These are phyloP conservation scores for Tachuris rubrigastra DNA, from an alignment of 2,113 vertebrate species.

Conservation along the genomic window DNA sequence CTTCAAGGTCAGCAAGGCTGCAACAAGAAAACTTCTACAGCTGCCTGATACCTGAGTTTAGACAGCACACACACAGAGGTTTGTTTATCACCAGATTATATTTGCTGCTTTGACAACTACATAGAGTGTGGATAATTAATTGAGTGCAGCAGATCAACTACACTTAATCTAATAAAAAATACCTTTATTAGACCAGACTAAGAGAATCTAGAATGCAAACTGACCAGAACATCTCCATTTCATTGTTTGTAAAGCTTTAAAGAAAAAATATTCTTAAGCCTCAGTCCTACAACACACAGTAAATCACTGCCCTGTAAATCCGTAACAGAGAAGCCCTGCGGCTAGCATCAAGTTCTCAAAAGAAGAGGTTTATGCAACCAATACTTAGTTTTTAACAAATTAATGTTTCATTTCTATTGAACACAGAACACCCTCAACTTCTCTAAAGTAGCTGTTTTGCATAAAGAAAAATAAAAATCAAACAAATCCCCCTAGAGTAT, in stretches of 20 bases:
- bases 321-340: background rate
- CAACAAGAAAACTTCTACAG: background rate
- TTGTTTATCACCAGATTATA: background rate
- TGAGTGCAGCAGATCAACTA: background rate
- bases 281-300: background rate
- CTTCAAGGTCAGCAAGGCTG: background rate
- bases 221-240: background rate
- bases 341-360: background rate
- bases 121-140: background rate
- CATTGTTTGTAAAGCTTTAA: background rate
- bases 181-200: background rate
- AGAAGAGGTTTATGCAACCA: slow-evolving; percentile 22
- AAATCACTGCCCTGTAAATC: slow-evolving; percentile 33
- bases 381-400: background rate
- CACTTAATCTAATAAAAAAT: background rate
- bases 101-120: background rate
- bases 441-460: background rate
- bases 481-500: background rate
- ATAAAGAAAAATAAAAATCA: background rate
- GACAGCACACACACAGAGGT: background rate
- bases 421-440: rapidly evolving
- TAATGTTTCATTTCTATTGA: slow-evolving; percentile 4
- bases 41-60: background rate
- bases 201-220: background rate
- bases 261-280: background rate